Conservation (phyloP, 2,113 vertebrate species). For the Planiliza haematocheilus region DNA sequence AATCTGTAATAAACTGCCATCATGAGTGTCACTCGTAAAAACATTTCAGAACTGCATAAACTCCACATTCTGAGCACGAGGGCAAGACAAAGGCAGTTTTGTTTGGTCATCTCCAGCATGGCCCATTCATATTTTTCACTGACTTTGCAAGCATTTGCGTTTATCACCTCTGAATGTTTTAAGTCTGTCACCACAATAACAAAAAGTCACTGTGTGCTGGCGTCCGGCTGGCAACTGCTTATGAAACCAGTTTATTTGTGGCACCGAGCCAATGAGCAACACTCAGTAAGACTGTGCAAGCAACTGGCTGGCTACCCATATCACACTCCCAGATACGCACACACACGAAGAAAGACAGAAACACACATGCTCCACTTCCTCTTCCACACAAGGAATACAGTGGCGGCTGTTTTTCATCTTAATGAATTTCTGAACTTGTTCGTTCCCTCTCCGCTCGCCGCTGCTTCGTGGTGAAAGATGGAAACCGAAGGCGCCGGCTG, state of each 20-base stretch:
- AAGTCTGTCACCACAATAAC: conserved; percentile 23
- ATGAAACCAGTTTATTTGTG: conserved; percentile 39
- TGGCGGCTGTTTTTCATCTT: conserved; percentile 73
- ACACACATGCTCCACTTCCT: conserved; percentile 39
- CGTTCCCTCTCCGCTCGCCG: conserved; percentile 60
- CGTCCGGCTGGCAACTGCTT: conserved; percentile 22
- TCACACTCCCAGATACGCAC: conserved; percentile 13
- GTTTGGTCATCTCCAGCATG: not conserved
- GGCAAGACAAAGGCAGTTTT: not conserved
- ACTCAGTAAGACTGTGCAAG: conserved; percentile 20
- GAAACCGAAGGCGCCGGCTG: conserved; percentile 72
- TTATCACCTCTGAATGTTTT: conserved; percentile 18
- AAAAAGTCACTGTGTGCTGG: conserved; percentile 11
- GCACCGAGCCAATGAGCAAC: conserved; percentile 25
- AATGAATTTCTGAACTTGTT: conserved; percentile 77
- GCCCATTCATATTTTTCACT: not conserved
- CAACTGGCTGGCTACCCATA: conserved; percentile 29
- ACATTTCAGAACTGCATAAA: not conserved
- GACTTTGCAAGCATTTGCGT: conserved; percentile 17
- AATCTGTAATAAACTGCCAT: not conserved
- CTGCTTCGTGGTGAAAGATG: conserved; percentile 55
- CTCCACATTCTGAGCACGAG: not conserved
- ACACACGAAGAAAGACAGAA: conserved; percentile 5
- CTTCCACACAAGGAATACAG: conserved; percentile 50
- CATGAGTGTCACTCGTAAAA: too few species aligned